These are phyloP conservation scores for Escarpia spicata DNA, from an alignment of 2,888 invertebrate genomes.

Conservation along the genomic window DNA sequence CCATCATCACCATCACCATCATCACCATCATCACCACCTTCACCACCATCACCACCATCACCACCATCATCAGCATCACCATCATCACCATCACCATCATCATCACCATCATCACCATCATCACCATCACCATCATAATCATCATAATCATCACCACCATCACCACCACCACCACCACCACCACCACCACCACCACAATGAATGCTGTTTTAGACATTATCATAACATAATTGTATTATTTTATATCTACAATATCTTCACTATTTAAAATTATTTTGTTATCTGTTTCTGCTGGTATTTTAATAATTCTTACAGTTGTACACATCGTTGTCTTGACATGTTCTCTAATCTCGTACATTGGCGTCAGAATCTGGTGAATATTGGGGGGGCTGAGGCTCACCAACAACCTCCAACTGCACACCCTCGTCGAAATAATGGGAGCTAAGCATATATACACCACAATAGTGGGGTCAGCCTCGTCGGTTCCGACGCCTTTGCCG, in stretches of 20 bases:
- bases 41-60: background rate
- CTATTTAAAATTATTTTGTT: background rate
- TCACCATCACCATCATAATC: background rate
- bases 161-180: background rate
- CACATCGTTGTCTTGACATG: no score
- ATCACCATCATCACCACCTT: background rate
- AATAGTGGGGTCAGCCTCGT: no score
- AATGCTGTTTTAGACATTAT: background rate
- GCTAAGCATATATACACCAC: no score
- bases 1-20: background rate
- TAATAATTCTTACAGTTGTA: no score
- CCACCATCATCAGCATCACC: background rate
- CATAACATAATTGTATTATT: background rate
- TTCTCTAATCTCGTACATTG: no score
- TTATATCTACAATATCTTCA: background rate
- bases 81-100: background rate
- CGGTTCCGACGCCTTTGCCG: no score
- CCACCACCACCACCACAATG: background rate
- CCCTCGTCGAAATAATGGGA: no score
- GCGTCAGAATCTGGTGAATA: no score
- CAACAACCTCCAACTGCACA: no score
- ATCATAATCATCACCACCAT: background rate
- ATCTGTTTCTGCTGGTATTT: background rate
- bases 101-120: background rate
- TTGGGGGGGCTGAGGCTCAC: no score